Percentiles rank a stretch among this genome's conserved stretches.
These are phyloP conservation scores for Drosophila stalkeri DNA, from an alignment of 2,888 invertebrate species.

Conservation along the genomic window DNA sequence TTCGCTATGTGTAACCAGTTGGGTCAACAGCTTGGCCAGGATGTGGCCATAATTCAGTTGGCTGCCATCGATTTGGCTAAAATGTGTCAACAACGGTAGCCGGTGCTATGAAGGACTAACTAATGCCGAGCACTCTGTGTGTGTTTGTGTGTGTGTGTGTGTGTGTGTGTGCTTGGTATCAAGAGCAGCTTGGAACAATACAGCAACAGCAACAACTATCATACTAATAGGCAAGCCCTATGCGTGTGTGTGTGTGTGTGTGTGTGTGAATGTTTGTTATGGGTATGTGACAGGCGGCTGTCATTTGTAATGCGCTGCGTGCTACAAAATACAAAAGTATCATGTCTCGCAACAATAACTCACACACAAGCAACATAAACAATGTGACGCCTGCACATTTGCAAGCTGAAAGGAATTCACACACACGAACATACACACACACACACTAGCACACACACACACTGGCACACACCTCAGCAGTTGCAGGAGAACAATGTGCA, in stretches of 20 bases:
- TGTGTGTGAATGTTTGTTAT: conserved; percentile 27
- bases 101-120: conserved; percentile 27
- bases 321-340: conserved; percentile 52
- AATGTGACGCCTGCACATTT: conserved; percentile 56
- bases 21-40: conserved; percentile 37
- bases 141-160: conserved; percentile 1
- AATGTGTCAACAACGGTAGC: conserved; percentile 41
- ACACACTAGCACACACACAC: conserved; percentile 26
- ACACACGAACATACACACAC: conserved; percentile 29
- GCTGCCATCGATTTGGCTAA: conserved; percentile 44
- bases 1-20: conserved; percentile 23
- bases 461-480: conserved; percentile 12
- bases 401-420: conserved; percentile 22
- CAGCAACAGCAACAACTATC: conserved; percentile 14
- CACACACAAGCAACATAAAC: conserved; percentile 48
- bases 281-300: conserved; percentile 61
- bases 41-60: conserved; percentile 62
- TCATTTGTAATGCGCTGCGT: conserved; percentile 65
- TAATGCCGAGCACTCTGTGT: conserved; percentile 19
- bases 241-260: not conserved
- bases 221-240: conserved; percentile 15
- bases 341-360: conserved; percentile 72
- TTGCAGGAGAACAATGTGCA: conserved; percentile 28
- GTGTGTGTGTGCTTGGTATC: conserved; percentile 2
- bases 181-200: conserved; percentile 23